phyloP scores from a whole-genome alignment of 2,888 invertebrate genomes.

The Pammene fasciana region DNA sequence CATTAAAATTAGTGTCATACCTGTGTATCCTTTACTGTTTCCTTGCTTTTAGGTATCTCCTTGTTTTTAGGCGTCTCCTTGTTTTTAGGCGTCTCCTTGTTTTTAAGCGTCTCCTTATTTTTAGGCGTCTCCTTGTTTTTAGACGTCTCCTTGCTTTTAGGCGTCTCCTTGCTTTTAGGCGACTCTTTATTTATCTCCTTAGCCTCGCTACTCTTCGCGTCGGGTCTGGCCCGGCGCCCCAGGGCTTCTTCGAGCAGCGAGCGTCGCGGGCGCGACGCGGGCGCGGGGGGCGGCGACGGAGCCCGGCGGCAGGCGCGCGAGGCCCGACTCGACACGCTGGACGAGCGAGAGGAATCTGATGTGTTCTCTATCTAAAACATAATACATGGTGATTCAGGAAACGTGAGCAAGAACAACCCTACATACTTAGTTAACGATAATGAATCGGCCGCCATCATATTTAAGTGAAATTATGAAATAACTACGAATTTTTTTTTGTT shows the following conservation, averaged over 20 bases:
- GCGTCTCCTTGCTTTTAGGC: no score
- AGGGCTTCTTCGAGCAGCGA: neutral
- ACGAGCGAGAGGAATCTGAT: constrained; percentile 20
- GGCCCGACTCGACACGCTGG: constrained; percentile 11
- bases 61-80: neutral
- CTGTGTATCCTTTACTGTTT: neutral
- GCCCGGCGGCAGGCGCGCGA: neutral
- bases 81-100: neutral
- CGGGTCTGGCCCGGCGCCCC: neutral
- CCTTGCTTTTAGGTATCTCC: neutral
- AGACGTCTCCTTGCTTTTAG: neutral
- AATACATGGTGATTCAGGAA: no score
- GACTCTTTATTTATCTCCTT: no score
- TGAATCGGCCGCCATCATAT: no score
- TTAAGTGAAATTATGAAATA: no score
- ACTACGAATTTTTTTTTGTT: no score
- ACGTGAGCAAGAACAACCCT: no score
- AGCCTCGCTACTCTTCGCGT: neutral
- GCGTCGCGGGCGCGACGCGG: neutral
- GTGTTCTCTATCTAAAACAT: constrained; percentile 9
- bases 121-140: neutral
- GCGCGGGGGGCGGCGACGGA: neutral
- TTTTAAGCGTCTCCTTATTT: neutral
- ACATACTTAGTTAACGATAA: no score
- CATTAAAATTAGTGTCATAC: neutral